These are phyloP conservation scores for Botia almorhae DNA, from an alignment of 2,797 vertebrate genomes.

Conservation along the genomic window DNA sequence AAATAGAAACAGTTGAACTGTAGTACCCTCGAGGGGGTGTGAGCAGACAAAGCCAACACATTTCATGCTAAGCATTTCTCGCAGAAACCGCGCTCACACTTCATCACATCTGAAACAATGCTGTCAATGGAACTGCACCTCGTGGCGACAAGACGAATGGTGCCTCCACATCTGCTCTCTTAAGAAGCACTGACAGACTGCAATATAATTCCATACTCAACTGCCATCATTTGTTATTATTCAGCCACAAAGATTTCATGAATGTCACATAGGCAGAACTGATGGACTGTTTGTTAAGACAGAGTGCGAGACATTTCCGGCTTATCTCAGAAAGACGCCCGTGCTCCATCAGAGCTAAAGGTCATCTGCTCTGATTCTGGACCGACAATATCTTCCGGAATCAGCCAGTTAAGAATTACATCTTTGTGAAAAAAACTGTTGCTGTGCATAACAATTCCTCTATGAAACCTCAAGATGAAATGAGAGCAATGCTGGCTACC, in stretches of 20 bases:
- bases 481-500: background rate
- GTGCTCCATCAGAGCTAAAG: constrained; percentile 55
- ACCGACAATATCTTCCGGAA: constrained; percentile 24
- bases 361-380: constrained; percentile 47
- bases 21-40: constrained; percentile 26
- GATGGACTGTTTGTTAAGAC: constrained; percentile 33
- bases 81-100: constrained; percentile 16
- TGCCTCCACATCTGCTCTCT: constrained; percentile 45
- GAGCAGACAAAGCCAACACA: constrained; percentile 40
- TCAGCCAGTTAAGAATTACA: constrained; percentile 28
- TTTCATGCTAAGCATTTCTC: constrained; percentile 31
- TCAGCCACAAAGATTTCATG: constrained; percentile 40
- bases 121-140: constrained; percentile 38
- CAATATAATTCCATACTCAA: constrained; percentile 28
- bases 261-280: constrained; percentile 10
- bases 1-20: constrained; percentile 29
- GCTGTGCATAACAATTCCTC: constrained; percentile 5
- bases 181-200: constrained; percentile 25
- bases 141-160: constrained; percentile 45
- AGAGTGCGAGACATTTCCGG: constrained; percentile 31
- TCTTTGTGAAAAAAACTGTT: background rate
- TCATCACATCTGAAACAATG: constrained; percentile 44
- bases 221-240: constrained; percentile 40
- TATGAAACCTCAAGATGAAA: constrained; percentile 10
- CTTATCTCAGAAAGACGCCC: constrained; percentile 40